A percentile compares a stretch with the other conserved stretches of the same genome.
Evolutionary conservation across 2,113 vertebrate species (phyloP).

Genomic region (Hydropotes inermis): DNA sequence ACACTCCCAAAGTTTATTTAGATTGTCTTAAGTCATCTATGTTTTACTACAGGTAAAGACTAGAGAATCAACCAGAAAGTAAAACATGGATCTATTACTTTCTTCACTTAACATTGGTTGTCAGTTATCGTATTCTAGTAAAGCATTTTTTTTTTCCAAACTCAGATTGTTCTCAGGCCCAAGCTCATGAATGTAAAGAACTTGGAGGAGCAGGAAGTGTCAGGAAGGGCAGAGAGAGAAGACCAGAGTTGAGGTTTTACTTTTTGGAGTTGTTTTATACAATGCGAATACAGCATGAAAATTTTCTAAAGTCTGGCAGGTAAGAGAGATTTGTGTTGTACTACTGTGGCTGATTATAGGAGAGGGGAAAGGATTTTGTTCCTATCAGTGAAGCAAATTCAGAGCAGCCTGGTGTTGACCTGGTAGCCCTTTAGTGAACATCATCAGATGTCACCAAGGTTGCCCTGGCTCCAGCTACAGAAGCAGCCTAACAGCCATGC

Average conservation of each 20-base stretch:
- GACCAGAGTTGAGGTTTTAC: not conserved
- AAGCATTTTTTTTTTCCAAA: not conserved
- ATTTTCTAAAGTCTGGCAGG: not conserved
- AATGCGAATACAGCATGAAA: not conserved
- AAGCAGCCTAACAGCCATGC: rapidly evolving
- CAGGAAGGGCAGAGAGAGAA: not conserved
- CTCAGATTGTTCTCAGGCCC: not conserved
- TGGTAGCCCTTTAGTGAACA: not conserved
- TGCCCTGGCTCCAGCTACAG: rapidly evolving
- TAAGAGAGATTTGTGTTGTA: not conserved
- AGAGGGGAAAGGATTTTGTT: not conserved
- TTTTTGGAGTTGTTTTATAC: not conserved
- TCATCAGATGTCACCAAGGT: rapidly evolving
- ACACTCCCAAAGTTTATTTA: not conserved
- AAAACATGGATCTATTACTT: not conserved
- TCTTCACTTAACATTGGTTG: not conserved
- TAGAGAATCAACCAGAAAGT: not conserved
- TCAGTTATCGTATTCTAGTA: not conserved
- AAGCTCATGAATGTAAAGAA: not conserved
- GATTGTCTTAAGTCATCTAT: not conserved
- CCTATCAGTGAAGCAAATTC: not conserved
- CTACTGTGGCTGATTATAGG: not conserved
- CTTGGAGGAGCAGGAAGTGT: rapidly evolving
- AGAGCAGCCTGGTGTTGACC: not conserved
- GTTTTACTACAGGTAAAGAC: not conserved